Base-by-base conservation (phyloP, 2,113 vertebrate species). In the Dolichotis patagonum region DNA sequence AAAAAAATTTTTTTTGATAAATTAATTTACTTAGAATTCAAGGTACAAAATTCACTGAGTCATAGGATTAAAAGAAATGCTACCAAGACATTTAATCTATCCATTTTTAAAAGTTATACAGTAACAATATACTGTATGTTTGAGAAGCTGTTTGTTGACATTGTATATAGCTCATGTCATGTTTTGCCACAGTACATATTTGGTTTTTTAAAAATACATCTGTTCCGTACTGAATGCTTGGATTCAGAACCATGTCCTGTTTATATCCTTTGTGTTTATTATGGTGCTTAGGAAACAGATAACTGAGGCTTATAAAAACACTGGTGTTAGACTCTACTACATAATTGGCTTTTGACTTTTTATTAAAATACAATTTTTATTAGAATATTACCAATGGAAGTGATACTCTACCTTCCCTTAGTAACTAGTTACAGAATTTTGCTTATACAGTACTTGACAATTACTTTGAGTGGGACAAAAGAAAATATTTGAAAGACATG, bases 1-100 rank as follows among this genome's bases (percentile, higher is more conserved):
- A n/a, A n/a, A n/a, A n/a, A n/a, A n/a, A n/a, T n/a, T n/a, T n/a
- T n/a, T n/a, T n/a, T n/a, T 96, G 78, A 46, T 75, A 73, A 88
- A 95, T 73, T 46, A 82, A 82, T 96, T 90, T 83, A 85, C 32
- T 49, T 58, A 43, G 26, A 1, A 38, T 63, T 96, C 17, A 94
- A 86, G 11, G 26, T 91, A 62, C 54, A 73, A 80, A 85, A 69
- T 87, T 90, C 28, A 85, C 22, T 94, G 67, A 75, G 32, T 60
- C 4, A 28, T 32, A 16, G 0, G 6, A 88, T 83, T 78, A 67
- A 96, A 86, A 92, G 56, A 46, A 60, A 77, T 98, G 12, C 83
- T 35, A 22, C 2, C 3, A 32, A 88, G 46, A 67, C 54, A 75
- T 92, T 87, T 88, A 41, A 24, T 46, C 1, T 43, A 22, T 13